Conservation (phyloP, 1,140 invertebrate genomes). For the Trinorchestia longiramus region DNA sequence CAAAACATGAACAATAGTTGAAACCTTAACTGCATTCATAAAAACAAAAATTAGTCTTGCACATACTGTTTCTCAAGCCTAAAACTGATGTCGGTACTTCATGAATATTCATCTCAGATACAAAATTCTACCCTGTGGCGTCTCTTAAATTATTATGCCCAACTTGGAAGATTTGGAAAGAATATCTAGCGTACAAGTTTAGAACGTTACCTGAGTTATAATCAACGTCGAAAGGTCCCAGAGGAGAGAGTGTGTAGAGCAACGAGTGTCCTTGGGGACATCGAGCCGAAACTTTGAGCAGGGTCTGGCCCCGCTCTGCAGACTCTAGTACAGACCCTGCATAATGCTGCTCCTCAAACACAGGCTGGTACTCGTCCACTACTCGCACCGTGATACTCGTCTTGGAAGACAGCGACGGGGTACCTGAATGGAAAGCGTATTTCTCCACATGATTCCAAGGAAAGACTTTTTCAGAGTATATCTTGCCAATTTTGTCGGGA, state of each 20-base stretch:
- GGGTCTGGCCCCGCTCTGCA: neutral
- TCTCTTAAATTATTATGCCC: neutral
- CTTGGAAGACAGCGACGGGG: constrained; percentile 82
- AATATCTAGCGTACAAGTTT: neutral
- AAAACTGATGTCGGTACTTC: neutral
- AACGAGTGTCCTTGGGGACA: constrained; percentile 36
- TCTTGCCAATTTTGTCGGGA: neutral
- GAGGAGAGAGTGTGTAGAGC: constrained; percentile 41
- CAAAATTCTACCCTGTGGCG: neutral
- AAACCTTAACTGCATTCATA: neutral
- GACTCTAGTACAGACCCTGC: constrained; percentile 76
- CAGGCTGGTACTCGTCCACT: constrained; percentile 86
- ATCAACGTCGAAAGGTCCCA: constrained; percentile 44
- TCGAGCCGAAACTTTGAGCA: constrained; percentile 36
- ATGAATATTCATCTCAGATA: constrained; percentile 8
- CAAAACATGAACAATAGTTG: neutral
- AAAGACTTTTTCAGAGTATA: neutral
- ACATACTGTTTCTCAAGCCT: too few relatives aligned
- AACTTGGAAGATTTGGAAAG: neutral
- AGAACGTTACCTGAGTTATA: constrained; percentile 35
- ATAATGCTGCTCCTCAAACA: constrained; percentile 90
- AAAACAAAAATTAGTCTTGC: neutral
- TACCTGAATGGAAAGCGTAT: constrained; percentile 68
- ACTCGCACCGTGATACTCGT: constrained; percentile 88
- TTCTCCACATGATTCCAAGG: neutral